Conservation (phyloP, 2,888 invertebrate species). For the Caradrina kadenii region DNA sequence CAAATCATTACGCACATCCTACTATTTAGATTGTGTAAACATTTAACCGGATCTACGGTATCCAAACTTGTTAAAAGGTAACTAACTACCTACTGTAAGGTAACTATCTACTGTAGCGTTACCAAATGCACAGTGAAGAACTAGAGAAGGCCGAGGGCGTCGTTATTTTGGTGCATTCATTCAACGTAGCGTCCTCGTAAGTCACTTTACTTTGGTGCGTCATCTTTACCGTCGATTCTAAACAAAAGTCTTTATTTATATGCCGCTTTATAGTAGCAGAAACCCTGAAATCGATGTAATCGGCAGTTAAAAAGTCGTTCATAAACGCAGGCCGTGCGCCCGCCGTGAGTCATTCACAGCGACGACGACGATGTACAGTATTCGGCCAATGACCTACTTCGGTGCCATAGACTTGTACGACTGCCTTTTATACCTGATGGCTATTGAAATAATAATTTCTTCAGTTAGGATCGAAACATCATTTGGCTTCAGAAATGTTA, state of each 20-base stretch:
- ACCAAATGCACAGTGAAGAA: conserved; percentile 68
- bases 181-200: conserved; percentile 78
- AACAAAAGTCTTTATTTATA: conserved; percentile 54
- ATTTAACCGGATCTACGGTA: conserved; percentile 64
- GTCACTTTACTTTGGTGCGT: conserved; percentile 72
- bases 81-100: conserved; percentile 59
- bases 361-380: conserved; percentile 74
- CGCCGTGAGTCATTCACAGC: conserved; percentile 80
- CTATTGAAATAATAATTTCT: conserved; percentile 36
- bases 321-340: conserved; percentile 76
- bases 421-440: conserved; percentile 50
- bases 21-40: conserved; percentile 47
- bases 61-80: conserved; percentile 41
- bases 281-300: conserved; percentile 72
- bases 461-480: conserved; percentile 16
- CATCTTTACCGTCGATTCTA: conserved; percentile 67
- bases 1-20: conserved; percentile 33
- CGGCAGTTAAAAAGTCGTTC: conserved; percentile 75
- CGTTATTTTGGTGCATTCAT: conserved; percentile 85
- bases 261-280: conserved; percentile 49
- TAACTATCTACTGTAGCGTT: conserved; percentile 54
- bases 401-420: conserved; percentile 71
- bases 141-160: conserved; percentile 81
- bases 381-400: conserved; percentile 89
- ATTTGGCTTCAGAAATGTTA: conserved; percentile 8